Conservation (phyloP, 1,140 invertebrate species). For the Chionoecetes opilio region DNA sequence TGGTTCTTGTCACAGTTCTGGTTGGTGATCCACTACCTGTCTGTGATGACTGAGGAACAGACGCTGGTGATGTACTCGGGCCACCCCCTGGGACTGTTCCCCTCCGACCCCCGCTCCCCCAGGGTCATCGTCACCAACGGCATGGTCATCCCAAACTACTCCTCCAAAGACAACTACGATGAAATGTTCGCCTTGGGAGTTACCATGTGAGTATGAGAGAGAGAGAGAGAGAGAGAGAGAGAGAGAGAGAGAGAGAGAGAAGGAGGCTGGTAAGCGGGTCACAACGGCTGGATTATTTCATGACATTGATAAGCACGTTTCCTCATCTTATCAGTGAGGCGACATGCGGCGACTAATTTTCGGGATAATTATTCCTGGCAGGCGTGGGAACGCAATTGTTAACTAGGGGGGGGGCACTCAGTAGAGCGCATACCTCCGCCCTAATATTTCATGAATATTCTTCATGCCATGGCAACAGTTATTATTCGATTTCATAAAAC, state of each 20-base stretch:
- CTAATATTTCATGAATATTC: too few species aligned
- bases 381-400: too few species aligned
- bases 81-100: constrained; percentile 88
- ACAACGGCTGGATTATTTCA: too few species aligned
- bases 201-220: constrained; percentile 85
- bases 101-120: constrained; percentile 85
- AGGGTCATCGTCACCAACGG: constrained; percentile 89
- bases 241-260: constrained; percentile 55
- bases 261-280: not conserved
- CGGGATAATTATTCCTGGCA: too few species aligned
- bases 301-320: too few species aligned
- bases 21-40: constrained; percentile 87
- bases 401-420: too few species aligned
- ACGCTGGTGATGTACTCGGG: constrained; percentile 89
- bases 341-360: too few species aligned
- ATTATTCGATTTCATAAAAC: too few species aligned
- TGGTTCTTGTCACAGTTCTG: constrained; percentile 86
- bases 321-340: too few species aligned
- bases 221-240: constrained; percentile 51
- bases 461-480: too few species aligned
- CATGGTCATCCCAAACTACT: constrained; percentile 90
- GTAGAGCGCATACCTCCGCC: too few species aligned
- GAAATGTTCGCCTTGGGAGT: constrained; percentile 88
- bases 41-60: constrained; percentile 87
- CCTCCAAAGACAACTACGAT: constrained; percentile 85